A percentile compares a stretch with the other conserved stretches of the same genome.
These are phyloP conservation scores for Chloroceryle amazona DNA, from an alignment of 2,797 vertebrate genomes.

Conservation along the genomic window DNA sequence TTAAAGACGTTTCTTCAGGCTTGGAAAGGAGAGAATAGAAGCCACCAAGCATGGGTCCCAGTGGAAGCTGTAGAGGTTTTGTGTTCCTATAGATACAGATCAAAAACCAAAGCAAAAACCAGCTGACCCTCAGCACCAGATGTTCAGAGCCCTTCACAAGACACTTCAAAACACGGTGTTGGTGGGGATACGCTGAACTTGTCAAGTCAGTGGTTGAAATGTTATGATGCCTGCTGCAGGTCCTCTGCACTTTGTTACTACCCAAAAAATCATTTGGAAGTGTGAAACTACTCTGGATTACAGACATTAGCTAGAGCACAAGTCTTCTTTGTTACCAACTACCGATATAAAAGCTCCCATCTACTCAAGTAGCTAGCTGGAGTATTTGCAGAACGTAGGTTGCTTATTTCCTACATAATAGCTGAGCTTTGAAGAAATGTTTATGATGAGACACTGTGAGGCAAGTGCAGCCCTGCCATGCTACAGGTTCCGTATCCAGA, in stretches of 20 bases:
- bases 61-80: background rate
- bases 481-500: background rate
- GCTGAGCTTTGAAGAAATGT: background rate
- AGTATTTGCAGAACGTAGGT: background rate
- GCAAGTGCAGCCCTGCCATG: background rate
- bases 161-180: background rate
- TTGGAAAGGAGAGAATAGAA: background rate
- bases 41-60: background rate
- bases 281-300: background rate
- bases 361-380: background rate
- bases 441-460: background rate
- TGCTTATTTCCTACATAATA: background rate
- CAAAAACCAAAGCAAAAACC: background rate
- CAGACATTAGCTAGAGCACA: background rate
- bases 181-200: background rate
- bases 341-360: background rate
- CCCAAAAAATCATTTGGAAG: background rate
- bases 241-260: background rate
- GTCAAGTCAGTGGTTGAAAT: background rate
- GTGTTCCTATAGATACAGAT: background rate
- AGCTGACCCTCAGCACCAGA: background rate
- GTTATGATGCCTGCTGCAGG: background rate
- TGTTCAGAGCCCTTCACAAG: background rate
- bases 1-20: background rate
- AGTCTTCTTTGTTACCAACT: background rate